Base-by-base conservation (phyloP, 2,888 invertebrate species). In the Drosophila rellima region DNA sequence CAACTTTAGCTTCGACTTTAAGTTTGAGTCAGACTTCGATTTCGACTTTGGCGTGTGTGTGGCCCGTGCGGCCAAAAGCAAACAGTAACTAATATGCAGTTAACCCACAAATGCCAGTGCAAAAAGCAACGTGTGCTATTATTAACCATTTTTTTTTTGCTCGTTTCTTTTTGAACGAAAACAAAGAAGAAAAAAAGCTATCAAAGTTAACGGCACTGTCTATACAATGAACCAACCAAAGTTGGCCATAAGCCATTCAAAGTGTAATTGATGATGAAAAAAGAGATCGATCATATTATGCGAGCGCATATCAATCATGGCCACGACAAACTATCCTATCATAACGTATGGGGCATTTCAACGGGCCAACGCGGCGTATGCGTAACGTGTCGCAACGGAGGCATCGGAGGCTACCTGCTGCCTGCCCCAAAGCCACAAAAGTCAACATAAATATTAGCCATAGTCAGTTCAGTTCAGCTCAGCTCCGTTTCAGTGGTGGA, bases 271-370 rank as follows among this genome's bases (percentile, higher is more conserved):
- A 86, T 86, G 85, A 88, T 87, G 85, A 78, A 84, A 79, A 86
- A 86, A 85, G 89, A 85, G 85, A 86, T 86, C 89, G 85, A 86
- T 86, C 85, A 86, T 80, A 84, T 84, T 84, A 82, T 76, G 74
- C 87, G 87, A 89, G 73, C 85, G 80, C 84, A 88, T 86, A 86
- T 86, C 89, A 86, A 86, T 86, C 89, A 86, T 71, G 81, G 74
- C 70, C 79, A 82, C 82, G 89, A 88, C 89, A 84, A 88, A 87
- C 80, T 88, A 68, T 71, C 18, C 54, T 54, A 54, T 18, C 23
- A 26, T 26, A 37, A 31, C 17, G 47, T 48, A 48, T 48, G 31
- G 3, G 47, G 26, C 26, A 39, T 47, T 67, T 68, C 72, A 56
- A 18, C 42, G 48, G 62, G 64, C 62, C 57, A 65, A 83, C 60